A percentile compares a stretch with the other conserved stretches of the same genome.
These are phyloP conservation scores for Todus mexicanus DNA, from an alignment of 2,797 vertebrate genomes.

Conservation along the genomic window DNA sequence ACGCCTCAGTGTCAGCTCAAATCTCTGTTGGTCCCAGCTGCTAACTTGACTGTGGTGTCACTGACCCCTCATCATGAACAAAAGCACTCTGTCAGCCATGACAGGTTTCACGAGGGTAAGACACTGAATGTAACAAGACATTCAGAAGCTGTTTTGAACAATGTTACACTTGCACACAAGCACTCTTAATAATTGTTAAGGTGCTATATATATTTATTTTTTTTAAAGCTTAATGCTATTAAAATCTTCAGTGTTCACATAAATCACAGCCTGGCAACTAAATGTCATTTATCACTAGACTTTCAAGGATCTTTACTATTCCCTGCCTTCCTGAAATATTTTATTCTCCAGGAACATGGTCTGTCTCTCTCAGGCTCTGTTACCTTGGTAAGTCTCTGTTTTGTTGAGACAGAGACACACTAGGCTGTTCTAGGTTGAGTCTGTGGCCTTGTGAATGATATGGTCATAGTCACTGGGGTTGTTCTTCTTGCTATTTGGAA, in stretches of 20 bases:
- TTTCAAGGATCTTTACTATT: not conserved
- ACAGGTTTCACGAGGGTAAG: not conserved
- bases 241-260: not conserved
- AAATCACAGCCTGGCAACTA: not conserved
- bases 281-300: not conserved
- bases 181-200: not conserved
- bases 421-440: not conserved
- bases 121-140: not conserved
- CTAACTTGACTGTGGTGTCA: not conserved
- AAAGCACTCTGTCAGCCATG: not conserved
- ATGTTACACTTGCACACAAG: not conserved
- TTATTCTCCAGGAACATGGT: not conserved
- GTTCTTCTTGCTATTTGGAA: not conserved
- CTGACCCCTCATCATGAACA: not conserved
- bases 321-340: not conserved
- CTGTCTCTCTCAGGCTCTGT: not conserved
- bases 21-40: not conserved
- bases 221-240: not conserved
- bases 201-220: not conserved
- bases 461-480: not conserved
- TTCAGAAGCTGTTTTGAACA: not conserved
- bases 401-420: no score
- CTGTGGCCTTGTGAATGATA: not conserved
- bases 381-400: not conserved
- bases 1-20: not conserved